Base-by-base conservation (phyloP, 2,113 vertebrate genomes). In the Epinephelus moara region DNA sequence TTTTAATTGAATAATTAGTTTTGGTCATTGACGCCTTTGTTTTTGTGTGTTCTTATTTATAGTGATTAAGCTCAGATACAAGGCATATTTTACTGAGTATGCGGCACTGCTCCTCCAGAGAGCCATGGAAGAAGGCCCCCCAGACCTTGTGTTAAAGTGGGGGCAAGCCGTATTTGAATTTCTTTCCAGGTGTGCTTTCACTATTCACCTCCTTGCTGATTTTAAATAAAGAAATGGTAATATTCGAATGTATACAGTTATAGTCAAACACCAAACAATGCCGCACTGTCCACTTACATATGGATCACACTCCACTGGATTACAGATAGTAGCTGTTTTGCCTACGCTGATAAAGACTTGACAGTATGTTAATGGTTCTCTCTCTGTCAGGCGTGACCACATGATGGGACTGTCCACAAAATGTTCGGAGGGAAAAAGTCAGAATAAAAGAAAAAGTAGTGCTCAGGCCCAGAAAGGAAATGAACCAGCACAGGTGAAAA, bases 41-140 rank as follows among this genome's bases (percentile, higher is more conserved):
- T 75, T 30, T 42, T 82, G 14, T 83, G 47, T 86, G 12, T 78
- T 15, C 56, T 40, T 83, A 63, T 50, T 67, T 17, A 68, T 87
- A 99, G 98, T 99, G 76, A 95, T 97, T 95, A 97, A 96, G 89
- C 95, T 97, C 87, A 96, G 92, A 86, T 84, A 83, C 0, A 95
- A 93, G 57, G 42, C 90, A 21, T 94, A 95, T 86, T 99, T 99
- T 88, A 91, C 97, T 81, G 97, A 99, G 89, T 96, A 96, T 87
- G 96, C 97, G 42, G 94, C 94, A 8, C 93, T 95, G 62, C 88
- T 98, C 75, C 91, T 99, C 80, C 93, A 95, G 69, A 97, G 96
- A 94, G 92, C 94, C 40, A 55, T 97, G 84, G 94, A 95, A 70
- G 96, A 98, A 84, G 96, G 97, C 88, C 94, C 94, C 19, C 93